Base-by-base conservation (phyloP, 1,140 invertebrate species). In the Lepidostoma basale region DNA sequence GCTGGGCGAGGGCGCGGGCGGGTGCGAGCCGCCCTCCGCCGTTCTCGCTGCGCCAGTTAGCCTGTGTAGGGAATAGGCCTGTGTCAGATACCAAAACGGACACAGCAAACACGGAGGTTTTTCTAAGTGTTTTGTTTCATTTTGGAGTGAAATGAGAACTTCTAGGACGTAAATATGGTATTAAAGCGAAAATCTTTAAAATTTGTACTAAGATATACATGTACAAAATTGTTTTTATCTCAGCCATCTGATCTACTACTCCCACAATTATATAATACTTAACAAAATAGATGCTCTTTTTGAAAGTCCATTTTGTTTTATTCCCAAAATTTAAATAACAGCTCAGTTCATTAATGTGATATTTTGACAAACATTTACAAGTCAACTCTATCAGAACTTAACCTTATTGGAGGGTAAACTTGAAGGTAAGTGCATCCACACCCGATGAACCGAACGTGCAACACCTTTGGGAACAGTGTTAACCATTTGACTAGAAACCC, bases 221-320 rank as follows among this genome's bases (percentile, higher is more conserved):
- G 72, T 68, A 73, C 71, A 73, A 73, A 69, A 69, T 66, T 69
- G 63, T 73, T 72, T 49, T 45, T 68, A 63, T 65, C 70, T 72
- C 63, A 62, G 71, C 71, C 67, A 63, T 67, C 49, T 63, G 67
- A 60, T 73, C 71, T 73, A 72, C 66, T 47, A 67, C 68, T 73
- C 54, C 67, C 49, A 67, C 60, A 73, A 69, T 73, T 67, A 73
- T 69, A 69, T 69, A 73, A 67, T 73, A 69, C 67, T 73, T 83
- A 82, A 83, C 80, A 83, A 81, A 83, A 81, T 83, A 83, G 81
- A 81, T 76, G 77, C 60, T 67, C 67, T 69, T 66, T 72, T 62
- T 68, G 42, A 56, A 67, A 64, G 68, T 81, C 77, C 77, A 77
- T 77, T 78, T 79, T 76, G 67, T 72, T 66, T 23, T 25, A 58